Evolutionary conservation across 2,113 vertebrate genomes (phyloP), one percentile per base, ranked within the genome.

Genomic region (Gymnocephalus cernua): DNA sequence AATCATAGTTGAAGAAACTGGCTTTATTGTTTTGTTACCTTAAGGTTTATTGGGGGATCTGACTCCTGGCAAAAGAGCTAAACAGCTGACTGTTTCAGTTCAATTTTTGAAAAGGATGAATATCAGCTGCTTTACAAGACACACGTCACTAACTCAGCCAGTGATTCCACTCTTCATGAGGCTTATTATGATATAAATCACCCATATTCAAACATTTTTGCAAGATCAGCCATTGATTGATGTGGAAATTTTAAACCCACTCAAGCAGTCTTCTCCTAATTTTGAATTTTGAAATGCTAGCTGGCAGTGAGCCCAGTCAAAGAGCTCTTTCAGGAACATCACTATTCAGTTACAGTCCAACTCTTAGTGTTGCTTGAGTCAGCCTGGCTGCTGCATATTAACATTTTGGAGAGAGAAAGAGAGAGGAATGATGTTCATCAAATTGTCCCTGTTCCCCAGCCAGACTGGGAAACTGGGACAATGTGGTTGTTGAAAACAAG

Each of bases 1-100:
- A 80, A 84, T 86, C 77, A 35, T 41, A 73, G 48, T 62, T 73
- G 35, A 56, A 61, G 54, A 82, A 68, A 67, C 23, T 6, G 63
- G 15, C 35, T 75, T 76, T 73, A 82, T 48, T 84, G 66, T 78
- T 80, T 32, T 65, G 41, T 47, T 67, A 41, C 19, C 16, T 18
- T 13, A 12, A 74, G 44, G 29, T 74, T 68, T 61, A 10, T 56
- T 27, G 1, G 62, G 44, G 35, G 57, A 62, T 76, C 35, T 8
- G 56, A 29, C 18, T 74, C 21, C 41, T 62, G 62, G 54, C 64
- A 8, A 23, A 13, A 27, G 53, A 76, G 32, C 0, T n/a, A 68
- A 84, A 84, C 23, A 75, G 38, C 53, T 47, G 58, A 61, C 69
- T 77, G 19, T 57, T 75, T 51, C 19, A 66, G 59, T 70, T 66